Evolutionary conservation across 2,888 invertebrate genomes (phyloP), one percentile per base, ranked within the genome.

Genomic region (Lysandra coridon): DNA sequence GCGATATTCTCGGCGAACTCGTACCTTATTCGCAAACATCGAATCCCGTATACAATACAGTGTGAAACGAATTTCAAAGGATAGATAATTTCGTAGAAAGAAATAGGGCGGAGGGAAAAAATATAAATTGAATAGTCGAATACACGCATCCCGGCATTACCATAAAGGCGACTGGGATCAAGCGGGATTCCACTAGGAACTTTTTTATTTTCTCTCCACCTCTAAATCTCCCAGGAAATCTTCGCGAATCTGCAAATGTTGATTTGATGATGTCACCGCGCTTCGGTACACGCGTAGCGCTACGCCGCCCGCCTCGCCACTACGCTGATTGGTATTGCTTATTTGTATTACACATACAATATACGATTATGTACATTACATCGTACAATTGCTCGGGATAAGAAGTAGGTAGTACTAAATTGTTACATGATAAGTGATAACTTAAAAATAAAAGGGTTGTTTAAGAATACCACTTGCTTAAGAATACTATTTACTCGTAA

Each of bases 211-310:
- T 94, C 93, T 92, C 92, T 92, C 93, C 92, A 94, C 94, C 93
- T 94, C 94, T 94, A 94, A 94, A 94, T 94, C 94, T 94, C 92
- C 86, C 89, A 87, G 89, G 90, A 90, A 94, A 94, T 93, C 93
- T 92, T 89, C 93, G 95, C 91, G 92, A 95, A 95, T 95, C 95
- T 95, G 94, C 94, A 94, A 94, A 95, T 95, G 94, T 92, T 95
- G 94, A 95, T 95, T 95, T 95, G 95, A 95, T 95, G 94, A 95
- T 94, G 90, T 89, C 88, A 86, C 75, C 79, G 79, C 78, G 78
- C 53, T 78, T 64, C 79, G 79, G 78, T 81, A 77, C 79, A 78
- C 78, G 81, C 81, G 81, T 81, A 82, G 80, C 49, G 49, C 49
- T 49, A 49, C 49, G 79, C 53, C 81, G 78, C 37, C 5, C 69